Evolutionary conservation across 2,113 vertebrate species (phyloP).

Genomic region (Cryptomyrus ogoouensis): DNA sequence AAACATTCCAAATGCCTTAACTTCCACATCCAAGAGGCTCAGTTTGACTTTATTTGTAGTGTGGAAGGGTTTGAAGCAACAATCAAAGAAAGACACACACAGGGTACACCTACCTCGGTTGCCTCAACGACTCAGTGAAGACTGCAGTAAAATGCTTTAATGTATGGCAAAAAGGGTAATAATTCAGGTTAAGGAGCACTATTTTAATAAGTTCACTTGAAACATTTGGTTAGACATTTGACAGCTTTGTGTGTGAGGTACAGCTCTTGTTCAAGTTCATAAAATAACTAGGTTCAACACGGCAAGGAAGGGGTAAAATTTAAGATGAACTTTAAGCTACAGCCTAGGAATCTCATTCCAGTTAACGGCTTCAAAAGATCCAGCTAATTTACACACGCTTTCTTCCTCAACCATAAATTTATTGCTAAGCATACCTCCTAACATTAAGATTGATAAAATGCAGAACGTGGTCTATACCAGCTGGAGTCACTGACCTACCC

Average conservation of each 20-base stretch:
- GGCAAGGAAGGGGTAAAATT: constrained; percentile 11
- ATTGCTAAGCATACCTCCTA: constrained; percentile 49
- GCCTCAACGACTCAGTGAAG: background rate
- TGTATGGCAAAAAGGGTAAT: background rate
- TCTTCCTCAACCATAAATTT: constrained; percentile 42
- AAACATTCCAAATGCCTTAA: background rate
- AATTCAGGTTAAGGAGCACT: background rate
- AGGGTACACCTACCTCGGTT: background rate
- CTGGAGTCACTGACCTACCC: constrained; percentile 60
- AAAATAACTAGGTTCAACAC: constrained; percentile 13
- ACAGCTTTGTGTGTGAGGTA: constrained; percentile 34
- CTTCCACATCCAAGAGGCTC: background rate
- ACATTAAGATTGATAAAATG: constrained; percentile 60
- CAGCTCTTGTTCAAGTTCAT: constrained; percentile 36
- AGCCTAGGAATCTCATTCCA: constrained; percentile 35
- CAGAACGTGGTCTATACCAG: constrained; percentile 57
- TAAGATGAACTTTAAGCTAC: constrained; percentile 13
- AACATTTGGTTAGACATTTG: constrained; percentile 35
- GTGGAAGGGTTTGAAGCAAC: background rate
- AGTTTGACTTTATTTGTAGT: background rate
- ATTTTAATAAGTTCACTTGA: constrained; percentile 16
- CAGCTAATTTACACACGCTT: constrained; percentile 26
- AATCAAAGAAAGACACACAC: background rate
- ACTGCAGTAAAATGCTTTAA: background rate
- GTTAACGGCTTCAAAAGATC: constrained; percentile 36